These are phyloP conservation scores for Neelides folsomi DNA, from an alignment of 2,888 invertebrate species.

Conservation along the genomic window DNA sequence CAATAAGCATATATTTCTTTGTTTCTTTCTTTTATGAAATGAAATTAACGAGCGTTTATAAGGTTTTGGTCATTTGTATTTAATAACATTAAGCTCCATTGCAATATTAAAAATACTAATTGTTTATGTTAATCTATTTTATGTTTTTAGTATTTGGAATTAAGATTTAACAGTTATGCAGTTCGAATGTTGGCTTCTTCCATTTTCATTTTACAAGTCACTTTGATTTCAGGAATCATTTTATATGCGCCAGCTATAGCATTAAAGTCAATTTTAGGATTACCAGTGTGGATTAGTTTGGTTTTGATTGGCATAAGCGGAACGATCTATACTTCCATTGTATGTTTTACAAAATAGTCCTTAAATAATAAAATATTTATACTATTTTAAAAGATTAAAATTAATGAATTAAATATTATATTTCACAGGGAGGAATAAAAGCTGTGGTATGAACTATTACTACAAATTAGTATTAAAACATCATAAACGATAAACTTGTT, in stretches of 20 bases:
- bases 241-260: slow-evolving; percentile 10
- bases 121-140: neutral
- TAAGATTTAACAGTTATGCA: slow-evolving; percentile 11
- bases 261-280: slow-evolving; percentile 12
- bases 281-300: slow-evolving; percentile 9
- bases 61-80: no score
- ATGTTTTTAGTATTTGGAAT: slow-evolving; percentile 13
- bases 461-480: no score
- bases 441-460: slow-evolving; percentile 12
- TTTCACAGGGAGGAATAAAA: slow-evolving; percentile 21
- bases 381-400: neutral
- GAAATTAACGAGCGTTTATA: slow-evolving; percentile 28
- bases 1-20: slow-evolving; percentile 16
- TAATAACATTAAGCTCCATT: no score
- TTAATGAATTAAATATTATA: neutral
- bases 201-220: slow-evolving; percentile 12
- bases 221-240: slow-evolving; percentile 5
- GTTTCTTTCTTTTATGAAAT: slow-evolving; percentile 27
- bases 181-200: slow-evolving; percentile 13
- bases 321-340: slow-evolving; percentile 17
- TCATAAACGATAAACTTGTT: no score
- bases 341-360: no score
- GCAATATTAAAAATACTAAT: no score
- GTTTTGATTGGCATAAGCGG: slow-evolving; percentile 12
- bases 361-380: neutral